These are phyloP conservation scores for Eucidaris tribuloides DNA, from an alignment of 35 echinoderm and acorn worm species.

Conservation along the genomic window DNA sequence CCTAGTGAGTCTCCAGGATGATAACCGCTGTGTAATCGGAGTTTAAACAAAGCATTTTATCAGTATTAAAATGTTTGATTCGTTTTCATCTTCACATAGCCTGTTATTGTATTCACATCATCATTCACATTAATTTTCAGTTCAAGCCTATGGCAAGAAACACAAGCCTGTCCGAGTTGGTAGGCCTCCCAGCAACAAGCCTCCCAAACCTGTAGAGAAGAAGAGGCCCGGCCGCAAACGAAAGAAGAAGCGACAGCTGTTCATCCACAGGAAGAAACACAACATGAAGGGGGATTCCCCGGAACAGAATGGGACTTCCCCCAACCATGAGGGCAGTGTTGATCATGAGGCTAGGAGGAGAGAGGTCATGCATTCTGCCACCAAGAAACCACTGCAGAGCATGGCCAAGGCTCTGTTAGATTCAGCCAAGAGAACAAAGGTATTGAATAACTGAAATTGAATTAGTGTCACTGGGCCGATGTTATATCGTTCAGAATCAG, in stretches of 20 bases:
- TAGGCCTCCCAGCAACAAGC: constrained; percentile 55
- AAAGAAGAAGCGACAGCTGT: constrained; percentile 52
- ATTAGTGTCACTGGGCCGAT: too few relatives aligned
- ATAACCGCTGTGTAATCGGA: too few relatives aligned
- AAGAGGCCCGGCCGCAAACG: constrained; percentile 7
- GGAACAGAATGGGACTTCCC: not conserved
- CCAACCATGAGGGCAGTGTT: not conserved
- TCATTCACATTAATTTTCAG: constrained; percentile 16
- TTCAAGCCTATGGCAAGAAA: constrained; percentile 79
- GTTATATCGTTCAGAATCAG: too few relatives aligned
- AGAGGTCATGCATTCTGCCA: constrained; percentile 15
- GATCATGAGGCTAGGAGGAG: not conserved
- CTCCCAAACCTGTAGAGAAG: not conserved
- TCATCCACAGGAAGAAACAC: constrained; percentile 81
- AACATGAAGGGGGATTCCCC: constrained; percentile 25
- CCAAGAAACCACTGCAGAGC: constrained; percentile 78
- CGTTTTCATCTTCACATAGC: not conserved
- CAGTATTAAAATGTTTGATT: too few relatives aligned
- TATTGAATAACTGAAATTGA: too few relatives aligned
- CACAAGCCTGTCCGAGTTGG: constrained; percentile 61
- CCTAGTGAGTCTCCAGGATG: too few relatives aligned
- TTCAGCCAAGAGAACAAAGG: constrained; percentile 82
- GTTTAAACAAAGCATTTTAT: too few relatives aligned
- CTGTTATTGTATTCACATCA: not conserved
- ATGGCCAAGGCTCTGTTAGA: constrained; percentile 74